Base-by-base conservation (phyloP, 2,888 invertebrate species). In the Stegophylla sp. region DNA sequence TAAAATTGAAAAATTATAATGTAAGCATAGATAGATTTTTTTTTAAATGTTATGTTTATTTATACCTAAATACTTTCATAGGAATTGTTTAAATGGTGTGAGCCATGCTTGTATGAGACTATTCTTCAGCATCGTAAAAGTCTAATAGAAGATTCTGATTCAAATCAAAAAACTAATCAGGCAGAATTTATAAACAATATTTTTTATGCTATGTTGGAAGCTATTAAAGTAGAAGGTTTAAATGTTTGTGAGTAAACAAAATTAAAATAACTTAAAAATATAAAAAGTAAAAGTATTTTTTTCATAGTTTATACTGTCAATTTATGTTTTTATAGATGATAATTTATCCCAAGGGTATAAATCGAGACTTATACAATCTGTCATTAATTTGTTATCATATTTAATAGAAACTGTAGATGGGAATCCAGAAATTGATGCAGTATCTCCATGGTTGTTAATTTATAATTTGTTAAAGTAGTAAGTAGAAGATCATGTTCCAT, bases 381-480 rank as follows among this genome's bases (percentile, higher is more conserved):
- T 95, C 61, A 90, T 92, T 28, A 90, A 91, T 84, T 90, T 95
- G 72, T 90, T 94, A 83, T 92, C 92, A 74, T 91, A 92, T 85
- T 94, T 94, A 86, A 88, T 95, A 83, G 94, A 95, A 85, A 86
- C 89, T 0, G 86, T 89, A 3, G 87, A 87, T 84, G 93, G 93
- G 51, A 90, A 88, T 85, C 88, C 88, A 41, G 91, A 91, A 83
- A 89, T 89, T 85, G 91, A 91, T 82, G 91, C 92, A 17, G 90
- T 94, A 17, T 87, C 90, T 5, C 93, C 95, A 7, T 96, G 95
- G 95, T 92, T 95, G 82, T 88, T 96, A 82, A 88, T 96, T 84
- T 93, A 95, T 87, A 91, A 91, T 84, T 89, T 96, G 83, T 88
- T 96, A 72, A 90, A 92, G 85, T 63, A 61, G 83, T 83, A 71